Base-by-base conservation (phyloP, 2,888 invertebrate genomes). In the Pyrrhosoma nymphula region DNA sequence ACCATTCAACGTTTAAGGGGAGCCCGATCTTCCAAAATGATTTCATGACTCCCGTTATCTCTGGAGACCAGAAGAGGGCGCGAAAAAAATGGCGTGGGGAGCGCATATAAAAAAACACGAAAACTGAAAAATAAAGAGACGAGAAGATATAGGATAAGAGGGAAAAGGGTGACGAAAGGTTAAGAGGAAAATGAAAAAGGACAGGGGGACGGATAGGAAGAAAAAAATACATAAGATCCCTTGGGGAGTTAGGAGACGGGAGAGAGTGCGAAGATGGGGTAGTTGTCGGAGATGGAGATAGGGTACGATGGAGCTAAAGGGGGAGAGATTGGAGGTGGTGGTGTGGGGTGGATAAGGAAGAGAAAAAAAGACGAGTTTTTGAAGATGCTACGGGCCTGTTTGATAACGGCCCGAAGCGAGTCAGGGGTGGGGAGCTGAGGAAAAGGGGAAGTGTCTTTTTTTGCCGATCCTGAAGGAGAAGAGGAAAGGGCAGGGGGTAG, bases 41-140 rank as follows among this genome's bases (percentile, higher is more conserved):
- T 82, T 18, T 82, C 35, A 14, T 18, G 82, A 82, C 35, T 82
- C 82, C 35, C 82, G 26, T 26, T 82, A 82, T 82, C 30, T 35
- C 82, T 30, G 35, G 3, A 35, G 82, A n/a, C 82, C 35, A 35
- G 30, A 18, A 0, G 26, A 82, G 82, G 82, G 16, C 1, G 82
- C 26, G 60, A 60, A 82, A 75, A 82, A 82, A 82, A 82, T 82
- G 82, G 35, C 35, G 18, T 4, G 82, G 35, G 82, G 20, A 12
- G 16, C 60, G 16, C 60, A 12, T 60, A 69, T 26, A 10, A 35
- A 82, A 82, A 82, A 82, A 82, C 35, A 4, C 16, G 30, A 82
- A n/a, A 82, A 82, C 82, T 82, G 88, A n/a, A 56, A 89, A 89
- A 89, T 89, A 47, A 55, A 56, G 89, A 55, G 47, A n/a, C 26